Percentiles rank a stretch among this genome's conserved stretches.
These are phyloP conservation scores for Luscinia megarhynchos DNA, from an alignment of 2,797 vertebrate genomes.

Conservation along the genomic window DNA sequence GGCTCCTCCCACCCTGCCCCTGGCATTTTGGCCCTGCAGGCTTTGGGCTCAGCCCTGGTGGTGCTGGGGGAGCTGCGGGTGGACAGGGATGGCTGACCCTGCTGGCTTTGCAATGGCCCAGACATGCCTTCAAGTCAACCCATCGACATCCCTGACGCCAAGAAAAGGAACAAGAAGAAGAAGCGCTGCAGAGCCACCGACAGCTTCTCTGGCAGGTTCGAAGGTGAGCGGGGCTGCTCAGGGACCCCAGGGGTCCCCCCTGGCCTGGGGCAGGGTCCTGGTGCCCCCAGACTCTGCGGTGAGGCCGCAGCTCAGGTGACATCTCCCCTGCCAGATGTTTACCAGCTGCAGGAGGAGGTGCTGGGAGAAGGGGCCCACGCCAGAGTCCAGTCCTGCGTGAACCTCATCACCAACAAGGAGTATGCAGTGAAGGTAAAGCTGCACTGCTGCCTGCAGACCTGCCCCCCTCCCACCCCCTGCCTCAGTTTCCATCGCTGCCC, in stretches of 20 bases:
- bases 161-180: slow-evolving; percentile 98
- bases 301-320: neutral
- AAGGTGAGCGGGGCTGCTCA: slow-evolving; percentile 79
- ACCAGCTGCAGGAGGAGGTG: slow-evolving; percentile 94
- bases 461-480: neutral
- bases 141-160: slow-evolving; percentile 96
- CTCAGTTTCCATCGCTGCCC: neutral
- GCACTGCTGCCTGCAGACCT: fast-evolving
- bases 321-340: slow-evolving; percentile 85
- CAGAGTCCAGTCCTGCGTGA: slow-evolving; percentile 93
- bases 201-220: slow-evolving; percentile 95
- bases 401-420: slow-evolving; percentile 96
- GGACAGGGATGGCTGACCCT: fast-evolving
- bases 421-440: slow-evolving; percentile 93
- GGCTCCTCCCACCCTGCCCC: neutral
- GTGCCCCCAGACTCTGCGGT: neutral
- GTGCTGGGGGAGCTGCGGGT: neutral
- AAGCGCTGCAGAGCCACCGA: slow-evolving; percentile 96
- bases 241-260: too few relatives aligned
- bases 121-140: slow-evolving; percentile 94
- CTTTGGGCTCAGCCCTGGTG: fast-evolving
- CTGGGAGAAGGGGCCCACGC: slow-evolving; percentile 96
- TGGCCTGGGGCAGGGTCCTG: neutral
- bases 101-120: slow-evolving; percentile 41
- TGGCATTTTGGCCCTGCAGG: fast-evolving